These are phyloP conservation scores for Spodoptera littoralis DNA, from an alignment of 2,888 invertebrate species.

Conservation along the genomic window DNA sequence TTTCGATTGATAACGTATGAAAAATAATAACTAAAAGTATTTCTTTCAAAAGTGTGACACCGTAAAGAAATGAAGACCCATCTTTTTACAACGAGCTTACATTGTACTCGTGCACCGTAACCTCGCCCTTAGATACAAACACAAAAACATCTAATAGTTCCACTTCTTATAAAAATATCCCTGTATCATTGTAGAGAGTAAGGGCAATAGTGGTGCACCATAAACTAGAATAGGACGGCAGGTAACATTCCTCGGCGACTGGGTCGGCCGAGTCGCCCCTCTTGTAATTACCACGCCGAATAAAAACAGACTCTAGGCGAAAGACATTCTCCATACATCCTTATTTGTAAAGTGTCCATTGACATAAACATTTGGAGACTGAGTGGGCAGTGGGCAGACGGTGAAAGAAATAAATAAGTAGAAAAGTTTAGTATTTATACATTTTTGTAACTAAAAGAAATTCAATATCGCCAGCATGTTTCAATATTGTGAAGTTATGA, in stretches of 20 bases:
- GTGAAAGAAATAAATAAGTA: too few species aligned
- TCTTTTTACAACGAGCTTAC: too few species aligned
- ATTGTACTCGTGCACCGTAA: background rate
- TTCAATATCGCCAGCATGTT: too few species aligned
- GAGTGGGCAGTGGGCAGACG: conserved; percentile 9
- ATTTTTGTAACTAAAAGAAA: too few species aligned
- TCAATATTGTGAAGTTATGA: too few species aligned
- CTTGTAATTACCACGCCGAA: conserved; percentile 67
- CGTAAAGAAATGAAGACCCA: too few species aligned
- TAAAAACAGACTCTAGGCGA: conserved; percentile 69
- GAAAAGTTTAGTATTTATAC: too few species aligned
- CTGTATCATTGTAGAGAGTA: conserved; percentile 47
- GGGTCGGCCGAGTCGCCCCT: conserved; percentile 48
- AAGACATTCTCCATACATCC: conserved; percentile 67
- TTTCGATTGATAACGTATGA: too few species aligned
- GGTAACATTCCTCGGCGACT: conserved; percentile 73
- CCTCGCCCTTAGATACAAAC: background rate
- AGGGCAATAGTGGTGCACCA: conserved; percentile 49
- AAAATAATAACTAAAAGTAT: too few species aligned
- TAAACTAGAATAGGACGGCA: conserved; percentile 66
- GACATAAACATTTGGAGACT: conserved; percentile 32
- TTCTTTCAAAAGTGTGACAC: too few species aligned
- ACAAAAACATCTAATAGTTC: conserved; percentile 13
- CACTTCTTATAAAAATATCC: conserved; percentile 37
- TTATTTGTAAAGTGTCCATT: conserved; percentile 63